Base-by-base conservation (phyloP, 2,888 invertebrate genomes). In the Trachelus stipa region DNA sequence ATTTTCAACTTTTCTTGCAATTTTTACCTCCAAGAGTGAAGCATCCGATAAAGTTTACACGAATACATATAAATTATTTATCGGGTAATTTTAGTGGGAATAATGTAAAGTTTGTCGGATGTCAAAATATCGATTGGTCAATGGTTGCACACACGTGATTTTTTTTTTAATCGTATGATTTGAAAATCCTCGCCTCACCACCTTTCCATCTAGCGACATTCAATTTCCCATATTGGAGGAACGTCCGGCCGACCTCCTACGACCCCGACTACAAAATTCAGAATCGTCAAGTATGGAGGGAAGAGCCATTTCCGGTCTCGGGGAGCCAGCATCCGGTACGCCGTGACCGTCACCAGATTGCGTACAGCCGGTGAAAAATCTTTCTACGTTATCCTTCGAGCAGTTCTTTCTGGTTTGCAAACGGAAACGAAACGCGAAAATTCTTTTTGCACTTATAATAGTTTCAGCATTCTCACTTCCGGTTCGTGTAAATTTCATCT, bases 211-310 rank as follows among this genome's bases (percentile, higher is more conserved):
- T 37, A 77, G 69, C 74, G 69, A 69, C 77, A 31, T 74, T 77
- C 77, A 74, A 77, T 77, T 74, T 77, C 77, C 77, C 74, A 77
- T 77, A 77, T 74, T 74, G 77, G 71, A 77, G 74, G 71, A 74
- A 69, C 71, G 74, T 77, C 15, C 37, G 69, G 69, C 69, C 69
- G 77, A 77, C 74, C 74, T 77, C 56, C 34, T 74, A 77, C 34
- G 77, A 69, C 35, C 74, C 71, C 23, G 40, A 71, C 35, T 77
- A 74, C 69, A 77, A 77, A 77, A 77, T 77, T 77, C 77, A 77
- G 77, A 77, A 75, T 77, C 69, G 74, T 73, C 74, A 77, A 77
- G 77, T 77, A 69, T 35, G 69, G 73, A 15, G 69, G 68, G 34
- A 69, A 37, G 74, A 74, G 23, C 74, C 77, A 77, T 77, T 77